Evolutionary conservation across 2,888 invertebrate species (phyloP).

Genomic region (Drosophila eohydei): DNA sequence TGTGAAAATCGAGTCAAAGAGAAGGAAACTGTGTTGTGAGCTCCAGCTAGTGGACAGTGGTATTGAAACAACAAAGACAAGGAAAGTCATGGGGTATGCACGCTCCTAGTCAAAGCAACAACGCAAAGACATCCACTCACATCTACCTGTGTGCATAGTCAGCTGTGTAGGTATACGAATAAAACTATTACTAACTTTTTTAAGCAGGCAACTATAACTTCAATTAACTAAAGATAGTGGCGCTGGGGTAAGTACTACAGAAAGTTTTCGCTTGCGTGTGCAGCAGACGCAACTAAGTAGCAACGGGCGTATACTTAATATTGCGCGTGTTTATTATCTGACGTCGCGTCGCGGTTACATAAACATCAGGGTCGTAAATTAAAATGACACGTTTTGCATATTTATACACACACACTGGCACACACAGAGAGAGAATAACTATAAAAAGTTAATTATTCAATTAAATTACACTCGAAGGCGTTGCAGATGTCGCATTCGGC

Average conservation of each 20-base stretch:
- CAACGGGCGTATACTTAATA: constrained; percentile 73
- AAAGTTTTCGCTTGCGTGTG: constrained; percentile 4
- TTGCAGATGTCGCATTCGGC: constrained; percentile 72
- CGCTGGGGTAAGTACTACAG: constrained; percentile 2
- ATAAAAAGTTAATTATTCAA: constrained; percentile 79
- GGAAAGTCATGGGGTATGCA: too few relatives aligned
- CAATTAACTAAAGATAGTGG: constrained; percentile 8
- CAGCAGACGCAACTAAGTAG: constrained; percentile 10
- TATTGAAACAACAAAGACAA: too few relatives aligned
- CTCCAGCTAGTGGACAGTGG: too few relatives aligned
- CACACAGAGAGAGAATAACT: constrained; percentile 44
- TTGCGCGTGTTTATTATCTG: constrained; percentile 80
- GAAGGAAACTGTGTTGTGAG: background rate
- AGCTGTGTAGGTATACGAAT: background rate
- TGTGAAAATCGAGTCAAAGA: too few relatives aligned
- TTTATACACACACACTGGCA: constrained; percentile 38
- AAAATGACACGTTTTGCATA: constrained; percentile 81
- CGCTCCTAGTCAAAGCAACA: too few relatives aligned
- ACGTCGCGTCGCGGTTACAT: constrained; percentile 51
- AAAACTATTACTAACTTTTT: background rate
- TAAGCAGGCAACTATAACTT: constrained; percentile 4
- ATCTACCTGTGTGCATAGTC: background rate
- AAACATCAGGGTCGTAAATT: constrained; percentile 79
- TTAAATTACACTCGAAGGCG: constrained; percentile 82
- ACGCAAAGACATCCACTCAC: background rate